Percentiles rank a stretch among this genome's conserved stretches.
phyloP scores from a whole-genome alignment of 2,113 vertebrate species.

The Fulmarus glacialis region DNA sequence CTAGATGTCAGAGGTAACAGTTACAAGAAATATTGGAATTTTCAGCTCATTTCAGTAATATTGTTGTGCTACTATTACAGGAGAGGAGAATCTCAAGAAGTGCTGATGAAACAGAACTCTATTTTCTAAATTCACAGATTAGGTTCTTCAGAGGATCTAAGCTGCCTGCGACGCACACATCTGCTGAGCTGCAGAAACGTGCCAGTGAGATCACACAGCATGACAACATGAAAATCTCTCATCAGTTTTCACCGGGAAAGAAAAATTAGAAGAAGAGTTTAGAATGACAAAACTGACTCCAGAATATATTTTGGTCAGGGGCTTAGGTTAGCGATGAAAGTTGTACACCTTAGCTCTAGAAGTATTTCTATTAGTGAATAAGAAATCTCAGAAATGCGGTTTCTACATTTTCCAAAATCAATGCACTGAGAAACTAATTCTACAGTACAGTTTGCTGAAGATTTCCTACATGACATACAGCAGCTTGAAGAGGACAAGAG shows the following conservation, averaged over 20 bases:
- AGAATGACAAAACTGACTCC: neutral
- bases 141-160: neutral
- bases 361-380: neutral
- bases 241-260: neutral
- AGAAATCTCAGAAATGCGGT: neutral
- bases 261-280: neutral
- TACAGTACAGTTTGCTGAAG: neutral
- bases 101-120: neutral
- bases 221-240: neutral
- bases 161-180: neutral
- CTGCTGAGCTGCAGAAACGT: neutral
- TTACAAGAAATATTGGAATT: neutral
- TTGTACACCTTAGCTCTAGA: neutral
- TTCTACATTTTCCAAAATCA: neutral
- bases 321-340: neutral
- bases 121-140: neutral
- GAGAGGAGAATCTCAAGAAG: neutral
- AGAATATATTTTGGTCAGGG: neutral
- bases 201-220: neutral
- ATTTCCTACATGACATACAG: neutral
- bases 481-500: neutral
- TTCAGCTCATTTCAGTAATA: neutral
- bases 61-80: neutral
- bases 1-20: neutral
- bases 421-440: neutral